These are phyloP conservation scores for Recurvirostra avosetta DNA, from an alignment of 2,113 vertebrate genomes.

Conservation along the genomic window DNA sequence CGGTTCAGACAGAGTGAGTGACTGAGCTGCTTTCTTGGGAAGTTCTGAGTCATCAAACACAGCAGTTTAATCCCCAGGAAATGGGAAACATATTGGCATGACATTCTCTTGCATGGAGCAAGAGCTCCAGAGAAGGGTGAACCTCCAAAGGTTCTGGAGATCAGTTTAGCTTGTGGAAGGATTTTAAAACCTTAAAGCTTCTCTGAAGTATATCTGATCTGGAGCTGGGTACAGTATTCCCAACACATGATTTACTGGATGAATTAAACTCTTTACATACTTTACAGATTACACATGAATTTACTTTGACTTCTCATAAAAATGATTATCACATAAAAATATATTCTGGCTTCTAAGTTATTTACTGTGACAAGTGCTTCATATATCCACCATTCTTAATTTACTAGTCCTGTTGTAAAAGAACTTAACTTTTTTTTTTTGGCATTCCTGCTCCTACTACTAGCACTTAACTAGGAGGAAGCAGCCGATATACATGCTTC, in stretches of 20 bases:
- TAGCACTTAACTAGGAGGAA: neutral
- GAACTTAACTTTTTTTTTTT: neutral
- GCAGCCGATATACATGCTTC: neutral
- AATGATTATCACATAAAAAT: constrained; percentile 37
- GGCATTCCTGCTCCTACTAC: neutral
- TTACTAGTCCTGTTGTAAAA: neutral
- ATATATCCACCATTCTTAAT: neutral
- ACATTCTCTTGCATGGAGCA: neutral
- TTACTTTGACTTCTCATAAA: constrained; percentile 42
- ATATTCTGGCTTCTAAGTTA: neutral
- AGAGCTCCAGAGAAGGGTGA: constrained; percentile 17
- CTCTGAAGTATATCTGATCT: constrained; percentile 36
- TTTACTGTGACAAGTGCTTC: constrained; percentile 14
- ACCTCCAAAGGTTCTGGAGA: constrained; percentile 1
- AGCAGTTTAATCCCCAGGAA: constrained; percentile 47
- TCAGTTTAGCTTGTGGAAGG: neutral
- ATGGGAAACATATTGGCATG: constrained; percentile 45
- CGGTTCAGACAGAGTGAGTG: neutral
- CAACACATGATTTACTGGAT: constrained; percentile 7
- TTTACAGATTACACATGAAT: neutral
- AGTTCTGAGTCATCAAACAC: constrained; percentile 34
- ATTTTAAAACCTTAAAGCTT: constrained; percentile 24
- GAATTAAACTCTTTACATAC: constrained; percentile 13
- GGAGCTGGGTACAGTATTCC: neutral
- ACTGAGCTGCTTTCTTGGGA: constrained; percentile 21